Conservation (phyloP, 1,140 invertebrate genomes). For the Micrasema longulum region DNA sequence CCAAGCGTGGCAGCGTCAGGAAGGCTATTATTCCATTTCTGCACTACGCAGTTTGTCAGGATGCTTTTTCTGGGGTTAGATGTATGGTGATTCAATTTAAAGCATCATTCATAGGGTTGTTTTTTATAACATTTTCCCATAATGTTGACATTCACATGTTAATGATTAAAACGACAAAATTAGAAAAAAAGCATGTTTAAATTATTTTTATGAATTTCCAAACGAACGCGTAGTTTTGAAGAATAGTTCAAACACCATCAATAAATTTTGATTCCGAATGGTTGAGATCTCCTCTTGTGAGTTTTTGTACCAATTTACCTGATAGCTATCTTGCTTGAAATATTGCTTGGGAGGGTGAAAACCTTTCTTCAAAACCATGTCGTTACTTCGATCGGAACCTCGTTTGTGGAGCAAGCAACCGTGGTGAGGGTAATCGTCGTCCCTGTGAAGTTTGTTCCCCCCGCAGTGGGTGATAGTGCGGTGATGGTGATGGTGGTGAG, state of each 20-base stretch:
- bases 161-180: too few species aligned
- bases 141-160: too few species aligned
- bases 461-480: not conserved
- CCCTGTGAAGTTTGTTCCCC: not conserved
- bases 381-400: conserved; percentile 52
- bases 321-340: conserved; percentile 67
- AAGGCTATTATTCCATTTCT: too few species aligned
- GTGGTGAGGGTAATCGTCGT: not conserved
- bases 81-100: too few species aligned
- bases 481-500: not conserved
- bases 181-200: too few species aligned
- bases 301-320: conserved; percentile 57
- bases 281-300: too few species aligned
- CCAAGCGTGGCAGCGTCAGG: too few species aligned
- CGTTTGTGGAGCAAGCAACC: conserved; percentile 54
- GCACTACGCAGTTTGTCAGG: too few species aligned
- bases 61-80: too few species aligned
- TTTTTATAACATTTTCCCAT: too few species aligned
- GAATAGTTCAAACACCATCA: not conserved
- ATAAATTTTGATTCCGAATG: not conserved
- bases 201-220: conserved; percentile 3
- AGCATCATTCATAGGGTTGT: too few species aligned
- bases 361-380: conserved; percentile 57
- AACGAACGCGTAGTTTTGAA: not conserved
- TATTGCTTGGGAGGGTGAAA: conserved; percentile 56